These are phyloP conservation scores for Hylyphantes graminicola DNA, from an alignment of 1,140 invertebrate genomes.

Conservation along the genomic window DNA sequence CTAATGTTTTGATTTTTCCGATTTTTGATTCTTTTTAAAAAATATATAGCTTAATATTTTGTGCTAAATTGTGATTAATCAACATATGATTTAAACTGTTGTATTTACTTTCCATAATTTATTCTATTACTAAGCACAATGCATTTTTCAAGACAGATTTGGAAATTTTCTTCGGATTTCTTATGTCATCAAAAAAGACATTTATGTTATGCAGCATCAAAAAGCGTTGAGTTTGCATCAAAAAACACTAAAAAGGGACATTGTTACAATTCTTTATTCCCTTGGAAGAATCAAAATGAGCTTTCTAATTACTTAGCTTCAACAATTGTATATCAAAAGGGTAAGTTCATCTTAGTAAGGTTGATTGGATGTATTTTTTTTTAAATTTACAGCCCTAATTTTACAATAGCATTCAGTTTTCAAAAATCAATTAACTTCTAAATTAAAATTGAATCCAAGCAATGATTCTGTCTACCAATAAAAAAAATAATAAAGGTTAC, in stretches of 20 bases:
- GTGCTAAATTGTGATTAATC: not conserved
- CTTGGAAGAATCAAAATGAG: conserved; percentile 1
- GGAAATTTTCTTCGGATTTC: not conserved
- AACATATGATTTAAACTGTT: not conserved
- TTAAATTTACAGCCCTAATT: not conserved
- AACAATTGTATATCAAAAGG: conserved; percentile 25
- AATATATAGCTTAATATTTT: not conserved
- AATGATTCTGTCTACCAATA: not conserved
- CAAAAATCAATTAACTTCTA: not conserved
- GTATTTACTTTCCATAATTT: too few species aligned
- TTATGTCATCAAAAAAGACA: not conserved
- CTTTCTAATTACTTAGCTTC: conserved; percentile 17
- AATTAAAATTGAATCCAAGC: too few species aligned
- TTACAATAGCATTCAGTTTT: not conserved
- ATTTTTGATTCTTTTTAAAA: not conserved
- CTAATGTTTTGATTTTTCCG: too few species aligned
- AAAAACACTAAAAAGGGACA: not conserved
- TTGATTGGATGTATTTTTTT: not conserved
- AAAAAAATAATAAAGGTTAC: not conserved
- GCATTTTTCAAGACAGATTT: too few species aligned
- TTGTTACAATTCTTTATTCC: conserved; percentile 23
- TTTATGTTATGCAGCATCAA: not conserved
- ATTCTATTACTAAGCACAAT: too few species aligned
- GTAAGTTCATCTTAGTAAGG: not conserved
- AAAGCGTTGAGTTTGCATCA: not conserved